phyloP scores from a whole-genome alignment of 92 coral and sea anemone genomes.

The Parazoanthus swiftii region DNA sequence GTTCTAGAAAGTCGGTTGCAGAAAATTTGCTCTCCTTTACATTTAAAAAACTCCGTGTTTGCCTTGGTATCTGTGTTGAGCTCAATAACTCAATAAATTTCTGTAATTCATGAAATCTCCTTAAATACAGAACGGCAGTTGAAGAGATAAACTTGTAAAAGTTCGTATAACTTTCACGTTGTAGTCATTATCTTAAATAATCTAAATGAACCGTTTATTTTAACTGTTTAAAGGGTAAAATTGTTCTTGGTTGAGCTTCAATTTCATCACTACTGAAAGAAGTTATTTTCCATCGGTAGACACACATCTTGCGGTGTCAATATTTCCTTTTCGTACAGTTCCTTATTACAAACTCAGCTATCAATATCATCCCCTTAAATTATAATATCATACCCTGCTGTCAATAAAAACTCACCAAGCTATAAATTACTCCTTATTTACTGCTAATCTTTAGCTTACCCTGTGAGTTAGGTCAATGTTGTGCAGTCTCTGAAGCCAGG shows the following conservation, averaged over 20 bases:
- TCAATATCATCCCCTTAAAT: neutral
- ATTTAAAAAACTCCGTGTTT: too few species aligned
- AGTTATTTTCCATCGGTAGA: too few species aligned
- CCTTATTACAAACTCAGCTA: neutral
- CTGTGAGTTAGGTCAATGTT: conserved; percentile 65
- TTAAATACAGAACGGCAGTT: neutral
- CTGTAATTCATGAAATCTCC: neutral
- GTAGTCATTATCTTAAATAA: too few species aligned
- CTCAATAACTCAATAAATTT: neutral
- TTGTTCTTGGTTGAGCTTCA: neutral
- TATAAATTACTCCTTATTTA: too few species aligned
- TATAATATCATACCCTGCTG: neutral
- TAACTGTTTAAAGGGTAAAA: neutral
- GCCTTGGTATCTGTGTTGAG: neutral
- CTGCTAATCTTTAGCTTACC: conserved; percentile 43
- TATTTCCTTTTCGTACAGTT: neutral
- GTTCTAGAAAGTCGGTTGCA: too few species aligned
- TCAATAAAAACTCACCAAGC: neutral
- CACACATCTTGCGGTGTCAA: neutral
- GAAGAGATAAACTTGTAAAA: neutral
- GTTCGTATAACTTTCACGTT: neutral
- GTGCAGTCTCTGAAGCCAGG: conserved; percentile 85
- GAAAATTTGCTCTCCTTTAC: too few species aligned
- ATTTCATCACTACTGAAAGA: neutral
- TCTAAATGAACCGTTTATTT: too few species aligned